phyloP scores from a whole-genome alignment of 2,888 invertebrate genomes.

The Orthosia gothica region DNA sequence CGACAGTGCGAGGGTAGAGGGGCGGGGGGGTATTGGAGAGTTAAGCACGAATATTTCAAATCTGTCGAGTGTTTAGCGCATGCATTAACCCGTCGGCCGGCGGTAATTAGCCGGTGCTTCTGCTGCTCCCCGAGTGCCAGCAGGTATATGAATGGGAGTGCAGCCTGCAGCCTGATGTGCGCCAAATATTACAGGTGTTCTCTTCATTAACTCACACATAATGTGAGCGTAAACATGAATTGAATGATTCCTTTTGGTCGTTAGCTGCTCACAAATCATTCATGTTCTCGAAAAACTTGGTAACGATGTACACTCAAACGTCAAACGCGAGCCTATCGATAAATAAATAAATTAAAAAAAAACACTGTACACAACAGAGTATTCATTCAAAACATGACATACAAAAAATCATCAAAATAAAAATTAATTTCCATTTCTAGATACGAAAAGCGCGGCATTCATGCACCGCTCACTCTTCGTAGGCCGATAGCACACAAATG shows the following conservation, averaged over 20 bases:
- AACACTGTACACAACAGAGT: too few relatives aligned
- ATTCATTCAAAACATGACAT: not conserved
- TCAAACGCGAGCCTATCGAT: too few relatives aligned
- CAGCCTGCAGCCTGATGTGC: not conserved
- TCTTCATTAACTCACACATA: not conserved
- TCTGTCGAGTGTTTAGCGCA: constrained; percentile 65
- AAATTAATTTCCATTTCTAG: too few relatives aligned
- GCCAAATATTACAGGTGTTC: not conserved
- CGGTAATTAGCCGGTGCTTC: constrained; percentile 28
- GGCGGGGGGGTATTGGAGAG: constrained; percentile 26
- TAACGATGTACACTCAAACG: too few relatives aligned
- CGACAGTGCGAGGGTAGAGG: constrained; percentile 27
- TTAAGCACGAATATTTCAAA: constrained; percentile 65
- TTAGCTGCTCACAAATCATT: not conserved
- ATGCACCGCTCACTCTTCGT: not conserved
- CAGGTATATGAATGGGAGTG: not conserved
- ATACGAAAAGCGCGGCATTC: not conserved
- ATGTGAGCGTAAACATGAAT: not conserved
- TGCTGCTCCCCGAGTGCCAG: not conserved
- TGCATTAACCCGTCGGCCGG: constrained; percentile 54
- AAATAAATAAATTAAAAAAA: too few relatives aligned
- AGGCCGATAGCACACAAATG: constrained; percentile 7
- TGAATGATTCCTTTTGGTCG: not conserved
- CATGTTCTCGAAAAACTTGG: not conserved
- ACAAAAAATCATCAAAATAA: not conserved